Evolutionary conservation across 2,888 invertebrate species (phyloP).

Genomic region (Augiades crinisus): DNA sequence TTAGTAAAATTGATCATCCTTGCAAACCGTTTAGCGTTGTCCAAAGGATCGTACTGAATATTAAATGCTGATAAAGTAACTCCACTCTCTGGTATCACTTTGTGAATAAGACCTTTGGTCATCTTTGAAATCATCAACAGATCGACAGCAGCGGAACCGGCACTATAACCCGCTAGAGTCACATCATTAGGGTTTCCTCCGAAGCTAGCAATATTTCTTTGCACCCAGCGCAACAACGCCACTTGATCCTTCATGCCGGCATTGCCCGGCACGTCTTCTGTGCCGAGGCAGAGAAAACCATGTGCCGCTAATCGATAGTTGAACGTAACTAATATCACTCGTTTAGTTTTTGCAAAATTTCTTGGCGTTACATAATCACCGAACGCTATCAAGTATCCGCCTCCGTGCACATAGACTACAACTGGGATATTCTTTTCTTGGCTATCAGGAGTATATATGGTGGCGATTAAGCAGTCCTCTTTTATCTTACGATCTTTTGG

Average conservation of each 20-base stretch:
- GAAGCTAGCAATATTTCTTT: conserved; percentile 49
- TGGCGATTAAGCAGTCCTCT: conserved; percentile 37
- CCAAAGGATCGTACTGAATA: no score
- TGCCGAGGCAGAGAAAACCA: no score
- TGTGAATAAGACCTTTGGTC: no score
- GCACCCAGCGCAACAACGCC: conserved; percentile 40
- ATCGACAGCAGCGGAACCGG: conserved; percentile 50
- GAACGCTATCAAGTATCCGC: background rate
- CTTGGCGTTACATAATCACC: conserved; percentile 39
- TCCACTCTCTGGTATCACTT: no score
- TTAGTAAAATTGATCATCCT: conserved; percentile 42
- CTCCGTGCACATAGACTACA: no score
- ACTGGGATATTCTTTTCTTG: no score
- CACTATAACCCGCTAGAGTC: conserved; percentile 50
- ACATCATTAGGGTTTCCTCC: conserved; percentile 57
- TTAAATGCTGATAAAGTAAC: no score
- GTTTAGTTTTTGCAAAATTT: conserved; percentile 39
- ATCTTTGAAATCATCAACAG: conserved; percentile 47
- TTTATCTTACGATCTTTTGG: no score
- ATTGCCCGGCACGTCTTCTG: conserved; percentile 52
- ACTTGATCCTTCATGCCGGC: conserved; percentile 62
- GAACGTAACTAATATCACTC: conserved; percentile 32
- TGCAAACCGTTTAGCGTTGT: no score
- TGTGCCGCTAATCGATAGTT: no score
- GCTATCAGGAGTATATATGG: no score